These are phyloP conservation scores for Varroa destructor DNA, from an alignment of 1,140 invertebrate genomes.

Conservation along the genomic window DNA sequence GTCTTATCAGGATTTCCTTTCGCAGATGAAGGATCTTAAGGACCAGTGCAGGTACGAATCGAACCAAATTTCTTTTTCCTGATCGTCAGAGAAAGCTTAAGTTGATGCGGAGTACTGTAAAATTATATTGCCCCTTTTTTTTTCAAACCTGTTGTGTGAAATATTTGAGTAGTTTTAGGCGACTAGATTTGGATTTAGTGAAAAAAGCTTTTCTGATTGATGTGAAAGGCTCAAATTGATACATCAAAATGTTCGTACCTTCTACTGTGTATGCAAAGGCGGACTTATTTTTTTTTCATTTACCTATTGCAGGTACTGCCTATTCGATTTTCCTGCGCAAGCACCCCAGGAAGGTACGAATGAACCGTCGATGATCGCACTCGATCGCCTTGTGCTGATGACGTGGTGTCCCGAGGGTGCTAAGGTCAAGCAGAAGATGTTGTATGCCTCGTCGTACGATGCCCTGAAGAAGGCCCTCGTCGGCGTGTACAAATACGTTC, in stretches of 20 bases:
- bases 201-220: slow-evolving; percentile 34
- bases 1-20: slow-evolving; percentile 74
- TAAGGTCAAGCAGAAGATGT: slow-evolving; percentile 97
- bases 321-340: slow-evolving; percentile 61
- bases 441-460: slow-evolving; percentile 92
- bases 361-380: slow-evolving; percentile 36
- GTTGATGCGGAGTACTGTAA: no score
- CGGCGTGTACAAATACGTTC: slow-evolving; percentile 90
- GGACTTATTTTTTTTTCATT: slow-evolving; percentile 43
- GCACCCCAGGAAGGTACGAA: slow-evolving; percentile 36
- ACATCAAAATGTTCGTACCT: slow-evolving; percentile 59
- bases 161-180: no score
- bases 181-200: slow-evolving; percentile 3
- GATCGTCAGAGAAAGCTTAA: no score
- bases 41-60: slow-evolving; percentile 58
- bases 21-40: slow-evolving; percentile 74
- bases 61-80: no score
- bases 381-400: slow-evolving; percentile 69
- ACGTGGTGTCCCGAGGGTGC: slow-evolving; percentile 88
- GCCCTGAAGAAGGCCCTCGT: slow-evolving; percentile 86
- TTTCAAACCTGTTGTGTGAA: no score
- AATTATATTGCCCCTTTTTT: no score
- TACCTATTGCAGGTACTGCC: slow-evolving; percentile 51
- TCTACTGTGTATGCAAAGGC: slow-evolving; percentile 52
- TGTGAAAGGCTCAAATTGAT: slow-evolving; percentile 43